phyloP scores from a whole-genome alignment of 2,113 vertebrate genomes.

The Pachycephala philippinensis region DNA sequence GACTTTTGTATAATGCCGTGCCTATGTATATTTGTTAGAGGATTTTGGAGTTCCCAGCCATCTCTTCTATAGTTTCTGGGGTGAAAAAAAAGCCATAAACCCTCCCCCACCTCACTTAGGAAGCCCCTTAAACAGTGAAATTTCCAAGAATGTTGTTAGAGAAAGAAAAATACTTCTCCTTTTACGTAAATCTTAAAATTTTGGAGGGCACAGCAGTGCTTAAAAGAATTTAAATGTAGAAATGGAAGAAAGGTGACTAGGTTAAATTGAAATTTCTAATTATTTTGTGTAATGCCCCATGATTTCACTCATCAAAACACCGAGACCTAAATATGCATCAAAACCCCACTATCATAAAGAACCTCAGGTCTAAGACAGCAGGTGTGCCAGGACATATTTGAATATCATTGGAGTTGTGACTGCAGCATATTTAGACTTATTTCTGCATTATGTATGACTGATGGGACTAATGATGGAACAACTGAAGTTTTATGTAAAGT shows the following conservation, averaged over 20 bases:
- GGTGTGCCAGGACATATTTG: not conserved
- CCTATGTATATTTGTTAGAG: not conserved
- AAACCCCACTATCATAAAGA: not conserved
- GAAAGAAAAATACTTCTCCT: not conserved
- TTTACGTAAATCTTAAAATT: not conserved
- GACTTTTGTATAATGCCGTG: not conserved
- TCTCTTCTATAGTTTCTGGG: not conserved
- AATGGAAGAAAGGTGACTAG: not conserved
- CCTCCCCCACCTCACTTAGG: fast-evolving
- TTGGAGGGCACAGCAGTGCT: not conserved
- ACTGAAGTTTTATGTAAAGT: not conserved
- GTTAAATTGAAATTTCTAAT: not conserved
- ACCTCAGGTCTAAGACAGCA: not conserved
- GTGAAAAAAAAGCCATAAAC: fast-evolving
- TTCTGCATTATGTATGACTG: not conserved
- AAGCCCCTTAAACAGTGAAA: not conserved
- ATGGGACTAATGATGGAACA: not conserved
- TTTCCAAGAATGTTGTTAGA: not conserved
- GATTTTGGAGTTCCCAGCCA: not conserved
- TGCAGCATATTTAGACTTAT: not conserved
- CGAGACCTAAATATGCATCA: not conserved
- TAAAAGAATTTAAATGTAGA: not conserved
- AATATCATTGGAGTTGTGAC: not conserved
- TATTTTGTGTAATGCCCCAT: not conserved
- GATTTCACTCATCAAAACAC: not conserved